Evolutionary conservation across 92 coral and sea anemone species (phyloP), one percentile per base, ranked within the genome.

Genomic region (Zoanthus gigantus): DNA sequence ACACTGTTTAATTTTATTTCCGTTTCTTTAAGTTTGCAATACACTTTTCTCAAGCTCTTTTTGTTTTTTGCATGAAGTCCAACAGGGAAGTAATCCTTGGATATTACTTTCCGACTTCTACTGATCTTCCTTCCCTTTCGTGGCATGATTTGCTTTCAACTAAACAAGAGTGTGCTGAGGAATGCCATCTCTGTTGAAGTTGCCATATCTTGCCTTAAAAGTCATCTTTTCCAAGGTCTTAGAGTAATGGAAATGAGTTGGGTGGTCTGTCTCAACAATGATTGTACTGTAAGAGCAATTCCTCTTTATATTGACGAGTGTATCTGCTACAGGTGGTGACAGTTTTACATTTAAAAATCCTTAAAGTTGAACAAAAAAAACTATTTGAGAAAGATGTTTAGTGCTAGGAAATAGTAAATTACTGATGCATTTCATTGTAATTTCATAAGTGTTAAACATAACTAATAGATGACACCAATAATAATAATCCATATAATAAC

Each of bases 11-110:
- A 82, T 74, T 32, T 82, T 45, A 44, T 68, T 67, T 42, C 63
- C 31, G 86, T 82, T 82, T 82, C 86, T 82, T 82, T 37, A 82
- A 16, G 74, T 68, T 82, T 82, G 28, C 44, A 82, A 82, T 82
- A 82, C 86, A 85, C 48, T 48, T 84, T 72, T 72, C 79, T 84
- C 88, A 84, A 71, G 80, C 71, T 17, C 79, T 84, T 72, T 29
- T 73, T 85, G 81, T 86, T 86, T 86, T 63, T 86, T 86, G 82
- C 74, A 16, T 86, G 89, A 54, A 10, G 82, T 47, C 89, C 77
- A 86, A 86, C 71, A 75, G 89, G 83, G 79, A 57, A 86, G 83
- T 86, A 63, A n/a, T 44, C 83, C 23, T 76, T 63, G 72, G 65
- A 61, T 76, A 86, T 86, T 42, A 84, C 76, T 66, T 86, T 86